These are phyloP conservation scores for Sympetrum striolatum DNA, from an alignment of 2,888 invertebrate species.

Conservation along the genomic window DNA sequence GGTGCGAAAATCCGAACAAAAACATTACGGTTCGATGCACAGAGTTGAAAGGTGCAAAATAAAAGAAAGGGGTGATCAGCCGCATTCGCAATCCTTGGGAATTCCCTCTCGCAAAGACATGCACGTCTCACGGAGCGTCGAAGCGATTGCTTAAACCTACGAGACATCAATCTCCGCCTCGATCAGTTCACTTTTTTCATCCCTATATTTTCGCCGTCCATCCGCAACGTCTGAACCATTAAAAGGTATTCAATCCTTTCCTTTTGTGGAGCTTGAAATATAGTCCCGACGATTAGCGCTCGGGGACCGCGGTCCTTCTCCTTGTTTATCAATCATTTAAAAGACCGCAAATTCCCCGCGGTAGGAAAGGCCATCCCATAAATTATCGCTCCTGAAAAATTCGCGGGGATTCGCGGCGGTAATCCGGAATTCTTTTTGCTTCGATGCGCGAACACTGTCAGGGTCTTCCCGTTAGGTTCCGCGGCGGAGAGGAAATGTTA, in stretches of 20 bases:
- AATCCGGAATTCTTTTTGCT: not conserved
- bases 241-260: not conserved
- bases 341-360: not conserved
- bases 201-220: not conserved
- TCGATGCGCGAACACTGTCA: not conserved
- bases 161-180: not conserved
- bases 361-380: not conserved
- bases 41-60: no score
- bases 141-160: not conserved
- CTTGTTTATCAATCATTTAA: not conserved
- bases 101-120: not conserved
- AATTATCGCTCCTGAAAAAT: not conserved
- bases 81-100: not conserved
- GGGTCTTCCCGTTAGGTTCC: not conserved
- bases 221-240: not conserved
- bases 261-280: not conserved
- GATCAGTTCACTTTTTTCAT: not conserved
- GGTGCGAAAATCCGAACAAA: no score
- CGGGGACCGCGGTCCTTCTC: not conserved
- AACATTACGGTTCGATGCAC: no score
- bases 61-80: not conserved
- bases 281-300: not conserved
- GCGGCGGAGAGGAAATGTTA: not conserved
- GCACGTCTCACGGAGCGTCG: not conserved
- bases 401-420: not conserved